Percentiles rank a stretch among this genome's conserved stretches.
phyloP scores from a whole-genome alignment of 2,797 vertebrate genomes.

The Esox lucius region DNA sequence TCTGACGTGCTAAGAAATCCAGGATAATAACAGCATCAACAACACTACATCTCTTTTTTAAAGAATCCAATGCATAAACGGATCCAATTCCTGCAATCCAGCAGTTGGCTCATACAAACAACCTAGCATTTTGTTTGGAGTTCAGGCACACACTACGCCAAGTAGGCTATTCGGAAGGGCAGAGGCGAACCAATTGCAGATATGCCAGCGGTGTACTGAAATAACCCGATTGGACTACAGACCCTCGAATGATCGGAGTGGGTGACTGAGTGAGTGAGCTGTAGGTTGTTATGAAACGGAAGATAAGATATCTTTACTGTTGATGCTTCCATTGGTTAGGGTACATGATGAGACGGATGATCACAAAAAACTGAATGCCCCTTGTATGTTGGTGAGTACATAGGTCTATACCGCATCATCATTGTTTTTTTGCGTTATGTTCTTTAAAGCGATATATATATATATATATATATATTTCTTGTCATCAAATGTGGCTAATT shows the following conservation, averaged over 20 bases:
- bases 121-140: no score
- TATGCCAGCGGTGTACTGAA: conserved; percentile 42
- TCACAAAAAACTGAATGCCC: conserved; percentile 13
- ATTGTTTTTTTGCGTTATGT: neutral
- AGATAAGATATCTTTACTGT: neutral
- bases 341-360: conserved; percentile 19
- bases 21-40: no score
- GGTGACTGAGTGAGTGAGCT: conserved; percentile 46
- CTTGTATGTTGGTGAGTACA: conserved; percentile 39
- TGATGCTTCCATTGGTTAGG: conserved; percentile 5
- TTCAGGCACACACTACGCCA: conserved; percentile 17
- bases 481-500: neutral
- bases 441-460: neutral
- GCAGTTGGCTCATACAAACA: neutral
- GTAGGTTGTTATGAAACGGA: conserved; percentile 8
- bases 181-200: conserved; percentile 21
- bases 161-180: conserved; percentile 20
- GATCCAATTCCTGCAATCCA: no score
- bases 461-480: neutral
- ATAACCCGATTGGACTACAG: conserved; percentile 68
- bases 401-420: neutral
- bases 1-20: no score
- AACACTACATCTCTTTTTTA: no score
- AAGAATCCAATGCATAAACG: no score
- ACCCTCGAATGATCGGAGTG: conserved; percentile 73